phyloP scores from a whole-genome alignment of 2,888 invertebrate species.

The Agrochola lota region DNA sequence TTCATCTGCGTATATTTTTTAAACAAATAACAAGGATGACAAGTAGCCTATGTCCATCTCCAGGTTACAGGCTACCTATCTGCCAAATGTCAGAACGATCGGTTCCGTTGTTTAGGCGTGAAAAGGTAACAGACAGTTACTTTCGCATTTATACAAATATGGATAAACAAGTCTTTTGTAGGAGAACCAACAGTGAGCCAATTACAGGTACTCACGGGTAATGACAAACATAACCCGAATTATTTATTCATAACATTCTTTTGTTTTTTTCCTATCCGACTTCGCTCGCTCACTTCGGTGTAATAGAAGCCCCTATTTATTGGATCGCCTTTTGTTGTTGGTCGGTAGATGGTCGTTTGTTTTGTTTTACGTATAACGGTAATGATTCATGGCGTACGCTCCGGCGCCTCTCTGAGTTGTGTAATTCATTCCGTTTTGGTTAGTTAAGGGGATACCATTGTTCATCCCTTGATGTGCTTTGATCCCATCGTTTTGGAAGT shows the following conservation, averaged over 20 bases:
- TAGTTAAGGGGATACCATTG: slow-evolving; percentile 2
- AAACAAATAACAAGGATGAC: no score
- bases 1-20: no score
- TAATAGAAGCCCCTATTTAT: slow-evolving; percentile 71
- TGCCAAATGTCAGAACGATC: no score
- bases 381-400: slow-evolving; percentile 79
- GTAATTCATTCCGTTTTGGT: slow-evolving; percentile 53
- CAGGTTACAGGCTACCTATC: no score
- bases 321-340: slow-evolving; percentile 78
- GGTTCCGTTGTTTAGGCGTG: no score
- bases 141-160: no score
- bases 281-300: slow-evolving; percentile 65
- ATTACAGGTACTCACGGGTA: no score
- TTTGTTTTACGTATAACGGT: slow-evolving; percentile 71
- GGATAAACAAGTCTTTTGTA: no score
- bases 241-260: background rate
- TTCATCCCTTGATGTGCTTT: background rate
- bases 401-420: slow-evolving; percentile 45
- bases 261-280: background rate
- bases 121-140: no score
- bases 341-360: slow-evolving; percentile 74
- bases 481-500: background rate
- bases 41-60: no score
- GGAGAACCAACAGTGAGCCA: no score
- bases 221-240: background rate